Evolutionary conservation across 2,888 invertebrate species (phyloP), one percentile per base, ranked within the genome.

Genomic region (Cacoxenus indagator): DNA sequence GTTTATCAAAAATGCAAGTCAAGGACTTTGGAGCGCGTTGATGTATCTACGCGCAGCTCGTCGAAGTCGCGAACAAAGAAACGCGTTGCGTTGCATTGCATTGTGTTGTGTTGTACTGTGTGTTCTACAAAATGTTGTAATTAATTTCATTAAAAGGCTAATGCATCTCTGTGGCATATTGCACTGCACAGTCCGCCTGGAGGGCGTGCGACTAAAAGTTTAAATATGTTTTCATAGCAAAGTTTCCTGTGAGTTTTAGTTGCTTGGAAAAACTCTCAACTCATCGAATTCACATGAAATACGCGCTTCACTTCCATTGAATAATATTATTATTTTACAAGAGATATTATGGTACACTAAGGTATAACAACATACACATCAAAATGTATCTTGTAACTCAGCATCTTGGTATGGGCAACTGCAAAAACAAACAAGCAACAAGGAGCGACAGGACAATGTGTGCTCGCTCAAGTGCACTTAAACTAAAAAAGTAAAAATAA

Each of bases 1-100:
- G 86, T 87, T 86, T 85, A 85, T 87, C 85, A 86, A 78, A 85
- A 84, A 76, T 82, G 82, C 82, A 83, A 84, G 84, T 83, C 84
- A 83, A 82, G 82, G 84, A 82, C 84, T 82, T 62, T 77, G 27
- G 14, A 11, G 55, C 55, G 11, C 26, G 82, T 75, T 80, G 79
- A 83, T 81, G 73, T 81, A 80, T 80, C 51, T 19, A 51, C 82
- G 54, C 80, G 82, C 80, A 78, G 69, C 77, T 43, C 45, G n/a
- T 62, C 61, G 70, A 76, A 72, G 48, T 67, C 69, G 72, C 61
- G 67, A 70, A 67, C 65, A 64, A 24, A 62, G 26, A 57, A 62
- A 67, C 54, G 61, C 37, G 62, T 62, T 31, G 37, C 65, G 54
- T 70, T 61, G 51, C 71, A 69, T 69, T 43, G 73, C 70, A 75